Evolutionary conservation across 37 sponge, comb jelly and placozoan genomes (phyloP).

Genomic region (Eunapius fragilis): DNA sequence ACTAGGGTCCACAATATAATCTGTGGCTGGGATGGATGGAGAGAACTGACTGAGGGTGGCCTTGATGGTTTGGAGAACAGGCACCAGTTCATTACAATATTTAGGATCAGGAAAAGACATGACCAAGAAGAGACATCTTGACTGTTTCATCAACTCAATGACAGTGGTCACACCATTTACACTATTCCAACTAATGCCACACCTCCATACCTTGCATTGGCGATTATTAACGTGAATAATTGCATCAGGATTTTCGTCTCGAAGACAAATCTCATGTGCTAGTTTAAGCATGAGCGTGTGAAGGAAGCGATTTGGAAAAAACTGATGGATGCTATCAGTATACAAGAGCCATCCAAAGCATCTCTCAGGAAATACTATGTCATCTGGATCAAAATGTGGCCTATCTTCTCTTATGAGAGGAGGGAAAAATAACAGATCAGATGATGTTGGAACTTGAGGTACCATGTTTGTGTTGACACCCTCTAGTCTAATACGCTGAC

Average conservation of each 20-base stretch:
- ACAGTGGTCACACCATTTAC: background rate
- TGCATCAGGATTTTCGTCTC: background rate
- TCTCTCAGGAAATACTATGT: background rate
- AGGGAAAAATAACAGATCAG: slow-evolving; percentile 1
- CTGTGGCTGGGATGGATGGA: too few species aligned
- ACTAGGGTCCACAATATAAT: too few species aligned
- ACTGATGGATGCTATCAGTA: background rate
- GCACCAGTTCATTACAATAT: too few species aligned
- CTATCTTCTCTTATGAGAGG: slow-evolving; percentile 3
- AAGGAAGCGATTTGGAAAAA: background rate
- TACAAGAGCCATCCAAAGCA: slow-evolving; percentile 13
- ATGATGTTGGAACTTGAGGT: background rate
- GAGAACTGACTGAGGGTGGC: too few species aligned
- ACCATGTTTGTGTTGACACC: background rate
- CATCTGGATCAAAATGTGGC: background rate
- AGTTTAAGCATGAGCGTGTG: slow-evolving; percentile 1
- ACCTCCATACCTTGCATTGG: slow-evolving; percentile 6
- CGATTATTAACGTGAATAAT: too few species aligned
- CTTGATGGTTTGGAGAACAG: too few species aligned
- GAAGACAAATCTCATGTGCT: background rate
- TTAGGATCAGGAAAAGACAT: too few species aligned
- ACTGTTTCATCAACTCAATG: background rate
- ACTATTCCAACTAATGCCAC: slow-evolving; percentile 4
- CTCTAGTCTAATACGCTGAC: background rate
- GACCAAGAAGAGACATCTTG: too few species aligned